Percentiles rank a stretch among this genome's conserved stretches.
Evolutionary conservation across 1,140 invertebrate species (phyloP).

Genomic region (Chironomus striatipennis): DNA sequence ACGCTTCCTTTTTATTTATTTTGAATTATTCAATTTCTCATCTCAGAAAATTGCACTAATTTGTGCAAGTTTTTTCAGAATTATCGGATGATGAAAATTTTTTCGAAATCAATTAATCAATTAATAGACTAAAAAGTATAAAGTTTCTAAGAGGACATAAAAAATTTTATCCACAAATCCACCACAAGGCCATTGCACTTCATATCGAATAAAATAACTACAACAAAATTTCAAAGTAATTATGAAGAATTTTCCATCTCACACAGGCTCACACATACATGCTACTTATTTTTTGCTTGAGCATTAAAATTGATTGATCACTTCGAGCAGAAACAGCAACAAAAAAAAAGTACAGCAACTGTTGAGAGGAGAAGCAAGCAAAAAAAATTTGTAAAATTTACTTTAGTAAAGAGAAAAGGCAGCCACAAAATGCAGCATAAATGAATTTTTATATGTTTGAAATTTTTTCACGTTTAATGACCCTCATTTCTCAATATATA

Average conservation of each 20-base stretch:
- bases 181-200: too few species aligned
- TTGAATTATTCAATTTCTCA: neutral
- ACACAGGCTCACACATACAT: too few species aligned
- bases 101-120: too few species aligned
- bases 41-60: neutral
- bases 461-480: conserved; percentile 23
- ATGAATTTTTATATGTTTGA: neutral
- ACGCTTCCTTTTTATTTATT: neutral
- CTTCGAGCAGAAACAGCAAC: neutral
- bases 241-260: too few species aligned
- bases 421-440: conserved; percentile 6
- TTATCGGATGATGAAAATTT: too few species aligned
- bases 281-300: neutral
- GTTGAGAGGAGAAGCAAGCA: neutral
- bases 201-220: too few species aligned
- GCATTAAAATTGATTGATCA: conserved; percentile 14
- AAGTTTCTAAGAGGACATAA: too few species aligned
- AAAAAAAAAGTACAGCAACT: neutral
- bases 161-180: too few species aligned
- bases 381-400: too few species aligned
- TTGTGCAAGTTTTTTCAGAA: neutral
- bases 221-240: too few species aligned
- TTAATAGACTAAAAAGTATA: too few species aligned
- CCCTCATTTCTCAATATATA: conserved; percentile 15
- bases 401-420: neutral